These are phyloP conservation scores for Subacronicta megacephala DNA, from an alignment of 2,888 invertebrate genomes.

Conservation along the genomic window DNA sequence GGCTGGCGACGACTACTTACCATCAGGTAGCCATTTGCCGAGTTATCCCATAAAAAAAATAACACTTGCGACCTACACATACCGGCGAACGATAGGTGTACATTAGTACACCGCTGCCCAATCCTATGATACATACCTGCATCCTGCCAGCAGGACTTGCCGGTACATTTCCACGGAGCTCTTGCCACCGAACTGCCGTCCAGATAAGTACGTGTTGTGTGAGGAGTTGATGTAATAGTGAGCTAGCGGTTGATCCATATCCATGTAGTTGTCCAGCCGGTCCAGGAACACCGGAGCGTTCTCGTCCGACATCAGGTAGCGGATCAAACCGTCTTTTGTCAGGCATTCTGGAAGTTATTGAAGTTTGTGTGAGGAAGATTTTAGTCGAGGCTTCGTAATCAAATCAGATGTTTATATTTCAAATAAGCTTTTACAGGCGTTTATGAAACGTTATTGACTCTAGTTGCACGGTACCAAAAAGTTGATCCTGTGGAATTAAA, in stretches of 20 bases:
- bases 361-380: not conserved
- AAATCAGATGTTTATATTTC: no score
- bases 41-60: no score
- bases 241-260: conserved; percentile 99
- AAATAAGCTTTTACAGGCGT: no score
- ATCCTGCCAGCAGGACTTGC: conserved; percentile 98
- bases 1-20: no score
- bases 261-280: conserved; percentile 98
- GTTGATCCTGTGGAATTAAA: no score
- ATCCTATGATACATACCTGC: conserved; percentile 91
- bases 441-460: no score
- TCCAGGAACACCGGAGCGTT: conserved; percentile 99
- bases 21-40: no score
- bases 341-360: conserved; percentile 91
- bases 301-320: conserved; percentile 99
- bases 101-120: no score
- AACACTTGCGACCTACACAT: no score
- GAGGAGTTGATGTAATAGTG: conserved; percentile 99
- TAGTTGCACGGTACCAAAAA: no score
- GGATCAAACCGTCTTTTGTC: conserved; percentile 98
- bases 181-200: conserved; percentile 99
- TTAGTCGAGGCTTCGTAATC: not conserved
- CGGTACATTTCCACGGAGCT: conserved; percentile 99
- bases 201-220: conserved; percentile 98
- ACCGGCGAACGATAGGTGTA: no score